Evolutionary conservation across 64 coral and sea anemone species (phyloP), one percentile per base, ranked within the genome.

Genomic region (Stichodactyla mertensii): DNA sequence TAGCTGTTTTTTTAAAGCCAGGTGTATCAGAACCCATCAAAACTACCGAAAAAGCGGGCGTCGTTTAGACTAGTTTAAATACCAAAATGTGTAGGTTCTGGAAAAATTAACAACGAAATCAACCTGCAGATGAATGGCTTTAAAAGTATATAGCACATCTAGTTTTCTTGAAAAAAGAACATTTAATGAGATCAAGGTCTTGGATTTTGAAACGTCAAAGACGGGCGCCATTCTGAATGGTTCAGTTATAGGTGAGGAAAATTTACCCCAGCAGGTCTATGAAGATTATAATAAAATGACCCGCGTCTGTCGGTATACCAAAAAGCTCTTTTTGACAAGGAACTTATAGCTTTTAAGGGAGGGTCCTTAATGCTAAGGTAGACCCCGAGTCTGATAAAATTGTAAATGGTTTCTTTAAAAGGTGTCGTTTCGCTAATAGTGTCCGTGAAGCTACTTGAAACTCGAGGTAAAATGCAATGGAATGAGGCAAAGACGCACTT

Each of bases 11-110:
- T 9, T 58, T 58, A 2, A 74, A 14, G 69, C 69, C 69, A 74
- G 69, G 69, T 74, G 69, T 11, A 31, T 8, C 23, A 74, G 7
- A 74, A 13, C 12, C 69, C 69, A 74, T 74, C 69, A 74, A 74
- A 11, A 74, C 7, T 11, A 31, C 24, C 62, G 10, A 23, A 74
- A 74, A 74, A 31, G 6, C 24, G 69, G 69, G 69, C 69, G 69
- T 74, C 69, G 27, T 74, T 74, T 27, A 74, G 69, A 74, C 69
- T 74, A 10, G 24, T 74, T 74, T 74, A 74, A 74, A 26, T 74
- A 31, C 69, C 22, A 74, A 74, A 74, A 27, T 13, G 69, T 26
- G 7, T 6, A 20, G 62, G 2, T 58, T 58, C 56, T 58, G 9
- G 56, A 58, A 58, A 58, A 16, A 66, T 16, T 16, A 20, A 66